These are phyloP conservation scores for Andrena cerasifolii DNA, from an alignment of 1,140 invertebrate species.

Conservation along the genomic window DNA sequence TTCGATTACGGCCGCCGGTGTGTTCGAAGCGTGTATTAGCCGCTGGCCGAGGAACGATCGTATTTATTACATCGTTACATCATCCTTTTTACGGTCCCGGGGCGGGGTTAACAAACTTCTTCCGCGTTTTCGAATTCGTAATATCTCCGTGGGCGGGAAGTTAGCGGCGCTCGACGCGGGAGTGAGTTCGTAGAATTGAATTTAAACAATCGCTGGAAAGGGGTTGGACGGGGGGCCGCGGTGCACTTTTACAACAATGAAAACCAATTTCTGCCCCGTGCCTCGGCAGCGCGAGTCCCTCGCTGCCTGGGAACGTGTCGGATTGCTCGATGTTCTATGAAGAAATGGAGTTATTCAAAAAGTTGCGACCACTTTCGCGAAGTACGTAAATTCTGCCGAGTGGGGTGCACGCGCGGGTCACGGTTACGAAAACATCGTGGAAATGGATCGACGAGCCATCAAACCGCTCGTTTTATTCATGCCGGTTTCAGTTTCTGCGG, in stretches of 20 bases:
- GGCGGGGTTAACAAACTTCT: constrained; percentile 5
- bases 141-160: constrained; percentile 15
- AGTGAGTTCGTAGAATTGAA: constrained; percentile 15
- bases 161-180: neutral
- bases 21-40: neutral
- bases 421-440: constrained; percentile 21
- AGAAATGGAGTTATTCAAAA: constrained; percentile 25
- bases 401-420: constrained; percentile 11
- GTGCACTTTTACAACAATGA: constrained; percentile 30
- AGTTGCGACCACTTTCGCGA: constrained; percentile 3
- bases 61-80: neutral
- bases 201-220: constrained; percentile 39
- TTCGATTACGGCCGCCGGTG: constrained; percentile 28
- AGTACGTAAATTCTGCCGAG: constrained; percentile 25
- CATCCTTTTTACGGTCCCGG: neutral
- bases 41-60: neutral
- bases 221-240: neutral
- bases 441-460: constrained; percentile 40
- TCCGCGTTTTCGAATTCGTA: constrained; percentile 11
- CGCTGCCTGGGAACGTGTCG: neutral
- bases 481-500: constrained; percentile 3
- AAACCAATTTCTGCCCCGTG: constrained; percentile 27
- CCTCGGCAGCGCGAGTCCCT: constrained; percentile 2
- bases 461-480: constrained; percentile 37
- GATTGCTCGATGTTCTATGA: neutral